phyloP scores from a whole-genome alignment of 2,888 invertebrate genomes.

The Cremastinae sp. region DNA sequence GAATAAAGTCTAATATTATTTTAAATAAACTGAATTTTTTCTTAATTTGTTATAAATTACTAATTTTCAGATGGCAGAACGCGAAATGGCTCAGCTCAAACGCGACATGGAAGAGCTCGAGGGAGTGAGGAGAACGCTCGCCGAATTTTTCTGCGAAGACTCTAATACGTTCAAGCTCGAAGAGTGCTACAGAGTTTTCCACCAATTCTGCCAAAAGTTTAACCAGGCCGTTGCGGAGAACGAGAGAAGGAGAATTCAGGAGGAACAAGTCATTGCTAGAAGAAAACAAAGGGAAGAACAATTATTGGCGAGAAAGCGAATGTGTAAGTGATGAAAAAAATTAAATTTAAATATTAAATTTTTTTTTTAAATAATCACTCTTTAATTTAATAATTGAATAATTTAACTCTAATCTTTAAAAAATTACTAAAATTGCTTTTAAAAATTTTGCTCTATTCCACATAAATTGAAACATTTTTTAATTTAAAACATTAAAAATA shows the following conservation, averaged over 20 bases:
- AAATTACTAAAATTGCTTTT: slow-evolving; percentile 3
- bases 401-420: neutral
- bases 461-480: no score
- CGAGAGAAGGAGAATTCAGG: slow-evolving; percentile 89
- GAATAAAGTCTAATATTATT: no score
- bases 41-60: no score
- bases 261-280: slow-evolving; percentile 92
- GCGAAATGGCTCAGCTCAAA: slow-evolving; percentile 89
- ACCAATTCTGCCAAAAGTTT: slow-evolving; percentile 93
- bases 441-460: slow-evolving; percentile 9
- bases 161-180: slow-evolving; percentile 93
- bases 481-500: neutral
- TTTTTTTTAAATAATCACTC: no score
- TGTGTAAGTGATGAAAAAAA: slow-evolving; percentile 80
- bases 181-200: slow-evolving; percentile 95
- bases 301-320: slow-evolving; percentile 83
- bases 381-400: neutral
- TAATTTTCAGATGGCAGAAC: slow-evolving; percentile 90
- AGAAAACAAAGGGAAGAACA: slow-evolving; percentile 89
- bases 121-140: slow-evolving; percentile 88
- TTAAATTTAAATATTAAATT: no score
- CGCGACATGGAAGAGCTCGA: slow-evolving; percentile 92
- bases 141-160: slow-evolving; percentile 98
- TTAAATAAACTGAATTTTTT: no score
- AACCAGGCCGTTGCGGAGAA: slow-evolving; percentile 92